A percentile compares a stretch with the other conserved stretches of the same genome.
Conservation (phyloP, 2,113 vertebrate genomes). For the Stigmatopora nigra region DNA sequence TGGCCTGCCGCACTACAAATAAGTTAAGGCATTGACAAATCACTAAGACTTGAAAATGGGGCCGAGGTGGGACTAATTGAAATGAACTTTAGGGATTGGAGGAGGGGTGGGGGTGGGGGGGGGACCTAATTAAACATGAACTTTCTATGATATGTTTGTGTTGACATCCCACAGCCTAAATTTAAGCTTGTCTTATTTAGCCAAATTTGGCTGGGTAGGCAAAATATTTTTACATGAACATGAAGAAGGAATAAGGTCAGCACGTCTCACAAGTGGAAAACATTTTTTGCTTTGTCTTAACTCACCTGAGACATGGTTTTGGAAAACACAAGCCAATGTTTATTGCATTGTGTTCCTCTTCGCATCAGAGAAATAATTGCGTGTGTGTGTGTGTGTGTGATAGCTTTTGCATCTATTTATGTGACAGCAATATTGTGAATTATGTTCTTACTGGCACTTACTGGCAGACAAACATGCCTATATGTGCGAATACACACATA, state of each 20-base stretch:
- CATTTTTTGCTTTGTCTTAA: constrained; percentile 54
- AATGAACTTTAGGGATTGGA: constrained; percentile 80
- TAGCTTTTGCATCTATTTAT: constrained; percentile 26
- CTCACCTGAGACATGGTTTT: constrained; percentile 48
- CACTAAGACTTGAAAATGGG: constrained; percentile 61
- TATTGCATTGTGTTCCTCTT: constrained; percentile 39
- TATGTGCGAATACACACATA: constrained; percentile 27
- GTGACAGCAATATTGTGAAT: constrained; percentile 1
- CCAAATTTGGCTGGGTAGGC: constrained; percentile 51
- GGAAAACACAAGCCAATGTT: constrained; percentile 49
- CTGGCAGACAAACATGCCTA: constrained; percentile 28
- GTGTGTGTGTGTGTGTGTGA: constrained; percentile 16
- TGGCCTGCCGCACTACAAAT: constrained; percentile 45
- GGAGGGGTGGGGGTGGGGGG: constrained; percentile 60
- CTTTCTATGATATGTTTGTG: constrained; percentile 75
- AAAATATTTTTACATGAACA: constrained; percentile 28
- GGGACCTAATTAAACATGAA: constrained; percentile 84
- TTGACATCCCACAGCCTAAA: constrained; percentile 76
- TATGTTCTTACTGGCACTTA: constrained; percentile 21
- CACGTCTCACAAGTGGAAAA: constrained; percentile 53
- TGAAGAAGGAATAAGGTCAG: constrained; percentile 65
- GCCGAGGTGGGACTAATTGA: constrained; percentile 82
- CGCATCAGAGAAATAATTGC: constrained; percentile 31
- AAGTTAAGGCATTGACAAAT: constrained; percentile 70
- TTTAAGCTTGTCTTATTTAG: constrained; percentile 67